Evolutionary conservation across 2,797 vertebrate species (phyloP).

Genomic region (Sternarchorhynchus goeldii): DNA sequence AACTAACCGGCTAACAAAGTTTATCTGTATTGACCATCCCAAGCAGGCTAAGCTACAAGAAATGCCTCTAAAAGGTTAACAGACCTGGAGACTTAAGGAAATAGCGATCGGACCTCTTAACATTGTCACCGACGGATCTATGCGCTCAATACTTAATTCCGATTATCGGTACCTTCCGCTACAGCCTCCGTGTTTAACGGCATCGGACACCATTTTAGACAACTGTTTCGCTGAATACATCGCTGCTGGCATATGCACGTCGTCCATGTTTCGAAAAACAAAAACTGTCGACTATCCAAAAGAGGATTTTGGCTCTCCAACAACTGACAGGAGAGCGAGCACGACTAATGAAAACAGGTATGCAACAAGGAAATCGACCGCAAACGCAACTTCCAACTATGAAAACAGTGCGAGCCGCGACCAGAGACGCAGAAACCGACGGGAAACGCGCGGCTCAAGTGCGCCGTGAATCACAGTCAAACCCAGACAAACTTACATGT

Average conservation of each 20-base stretch:
- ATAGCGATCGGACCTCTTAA: background rate
- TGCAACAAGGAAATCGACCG: background rate
- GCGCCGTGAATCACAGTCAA: constrained; percentile 44
- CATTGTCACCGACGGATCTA: too few relatives aligned
- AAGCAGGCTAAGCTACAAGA: background rate
- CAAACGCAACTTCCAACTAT: constrained; percentile 31
- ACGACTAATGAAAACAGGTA: constrained; percentile 48
- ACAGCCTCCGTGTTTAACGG: background rate
- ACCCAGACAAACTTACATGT: constrained; percentile 89
- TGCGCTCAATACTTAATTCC: background rate
- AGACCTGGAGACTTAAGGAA: background rate
- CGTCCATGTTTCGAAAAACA: constrained; percentile 16
- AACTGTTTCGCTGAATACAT: background rate
- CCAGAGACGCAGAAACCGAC: background rate
- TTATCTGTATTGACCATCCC: background rate
- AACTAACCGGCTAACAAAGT: background rate
- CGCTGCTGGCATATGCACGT: background rate
- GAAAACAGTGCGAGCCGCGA: background rate
- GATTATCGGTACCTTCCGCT: background rate
- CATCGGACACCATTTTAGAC: constrained; percentile 36
- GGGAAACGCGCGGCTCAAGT: constrained; percentile 70
- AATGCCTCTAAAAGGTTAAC: background rate
- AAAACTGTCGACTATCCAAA: background rate
- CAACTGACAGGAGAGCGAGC: constrained; percentile 22
- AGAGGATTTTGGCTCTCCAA: background rate